Base-by-base conservation (phyloP, 2,797 vertebrate species). In the Platyrinchus mystaceus region DNA sequence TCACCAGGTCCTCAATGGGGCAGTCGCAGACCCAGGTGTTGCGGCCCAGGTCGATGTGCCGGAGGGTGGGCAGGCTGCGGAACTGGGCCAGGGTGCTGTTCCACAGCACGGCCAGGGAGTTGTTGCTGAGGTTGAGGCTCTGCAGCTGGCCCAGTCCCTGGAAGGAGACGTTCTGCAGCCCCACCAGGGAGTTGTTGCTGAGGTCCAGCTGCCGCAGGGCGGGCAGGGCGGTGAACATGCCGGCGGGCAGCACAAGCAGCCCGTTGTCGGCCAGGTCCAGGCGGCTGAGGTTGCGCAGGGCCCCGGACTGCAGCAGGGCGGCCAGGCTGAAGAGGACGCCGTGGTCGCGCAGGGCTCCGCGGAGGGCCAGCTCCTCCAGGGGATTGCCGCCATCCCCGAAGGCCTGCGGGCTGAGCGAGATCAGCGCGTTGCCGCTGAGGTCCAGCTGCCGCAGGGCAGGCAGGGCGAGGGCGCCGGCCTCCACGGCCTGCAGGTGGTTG, bases 21-120 rank as follows among this genome's bases (percentile, higher is more conserved):
- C 99, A 99, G 97, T 99, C 97, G 20, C 99, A 99, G 84, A 97
- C 97, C 99, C 99, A 99, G 26, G 98, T 93, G 89, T 99, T 99
- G 89, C 76, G 98, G 26, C 96, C 94, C 76, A 99, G 97, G 58
- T 75, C 85, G 44, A 99, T 52, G 43, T 3, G 94, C 30, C 24
- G 70, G 71, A 99, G 97, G 2, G 55, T 90, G 0, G 98, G 94
- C 68, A 98, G 97, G 56, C 95, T 71, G 58, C 90, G 97, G 93
- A 99, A 89, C 89, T 98, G 98, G 1, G 75, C 69, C 84, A 98
- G 77, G 10, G 98, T 98, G 94, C 73, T 12, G 7, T 98, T 96
- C 60, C 96, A 76, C 52, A 99, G 97, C 47, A 96, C 52, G 23
- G 97, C 97, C 93, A 99, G 94, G 26, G 98, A 96, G 80, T 99